Conservation (phyloP, 1,140 invertebrate species). For the Trichomalopsis sarcophagae region DNA sequence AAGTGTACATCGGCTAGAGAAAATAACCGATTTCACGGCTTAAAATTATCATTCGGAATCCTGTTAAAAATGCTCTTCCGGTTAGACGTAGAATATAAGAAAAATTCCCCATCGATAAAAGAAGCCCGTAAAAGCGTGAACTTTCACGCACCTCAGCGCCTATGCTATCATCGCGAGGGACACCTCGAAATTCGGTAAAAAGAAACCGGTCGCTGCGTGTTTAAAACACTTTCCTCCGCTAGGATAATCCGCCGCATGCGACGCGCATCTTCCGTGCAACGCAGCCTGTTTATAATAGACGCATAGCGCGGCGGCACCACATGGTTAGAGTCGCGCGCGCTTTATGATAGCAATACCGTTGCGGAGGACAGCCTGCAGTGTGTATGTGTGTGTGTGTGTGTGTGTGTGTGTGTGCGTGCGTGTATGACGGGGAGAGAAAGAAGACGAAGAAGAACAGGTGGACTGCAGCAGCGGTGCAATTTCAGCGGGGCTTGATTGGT, state of each 20-base stretch:
- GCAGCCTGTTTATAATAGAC: constrained; percentile 16
- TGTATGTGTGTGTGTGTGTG: too few species aligned
- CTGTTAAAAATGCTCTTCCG: too few species aligned
- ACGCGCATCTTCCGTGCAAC: neutral
- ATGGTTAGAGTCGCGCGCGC: constrained; percentile 32
- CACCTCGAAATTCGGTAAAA: neutral
- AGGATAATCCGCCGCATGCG: neutral
- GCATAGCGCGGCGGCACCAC: neutral
- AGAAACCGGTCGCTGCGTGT: neutral
- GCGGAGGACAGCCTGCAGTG: neutral
- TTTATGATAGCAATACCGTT: constrained; percentile 45
- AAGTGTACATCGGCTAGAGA: too few species aligned
- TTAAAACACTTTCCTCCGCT: neutral
- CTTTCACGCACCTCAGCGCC: too few species aligned
- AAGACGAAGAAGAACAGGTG: constrained; percentile 37
- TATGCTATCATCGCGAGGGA: too few species aligned
- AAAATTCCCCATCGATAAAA: too few species aligned
- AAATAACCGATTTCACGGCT: too few species aligned
- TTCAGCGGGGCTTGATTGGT: constrained; percentile 21
- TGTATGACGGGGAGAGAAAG: constrained; percentile 7
- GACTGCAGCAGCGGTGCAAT: neutral
- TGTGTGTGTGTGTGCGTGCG: too few species aligned
- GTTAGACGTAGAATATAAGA: too few species aligned
- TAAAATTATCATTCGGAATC: too few species aligned
- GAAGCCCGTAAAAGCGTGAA: neutral